Base-by-base conservation (phyloP, 1,140 invertebrate species). In the Lerema accius region DNA sequence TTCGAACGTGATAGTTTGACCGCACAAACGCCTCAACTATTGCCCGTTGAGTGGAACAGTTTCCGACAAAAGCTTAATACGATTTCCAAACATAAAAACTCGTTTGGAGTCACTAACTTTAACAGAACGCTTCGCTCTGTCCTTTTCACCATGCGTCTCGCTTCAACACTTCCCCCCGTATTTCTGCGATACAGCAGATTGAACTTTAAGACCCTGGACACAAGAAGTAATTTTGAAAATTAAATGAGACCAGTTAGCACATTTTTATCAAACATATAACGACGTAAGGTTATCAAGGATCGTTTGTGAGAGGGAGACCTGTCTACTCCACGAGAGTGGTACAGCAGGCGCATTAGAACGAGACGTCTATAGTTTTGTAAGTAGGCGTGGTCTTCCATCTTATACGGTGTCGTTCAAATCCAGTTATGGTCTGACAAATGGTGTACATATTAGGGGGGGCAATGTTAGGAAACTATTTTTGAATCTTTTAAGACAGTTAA, bases 401-500 rank as follows among this genome's bases (percentile, higher is more conserved):
- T 79, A 79, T 78, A 86, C 82, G 72, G 76, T 74, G 73, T 76
- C 76, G 80, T 86, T 90, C 88, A 90, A 90, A 90, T 90, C 82
- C 78, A 88, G 88, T 90, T 90, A 90, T 86, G 83, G 86, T 68
- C 88, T 89, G 88, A 88, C 83, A 90, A 90, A 90, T 90, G 86
- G 88, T 88, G 81, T 84, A 86, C 84, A 87, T 87, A 88, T 90
- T 88, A 86, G 82, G 84, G 85, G 85, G 85, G 84, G 86, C 79
- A 84, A 86, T 86, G 86, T 89, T 86, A 88, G 88, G 76, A 90
- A 88, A 90, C 88, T 90, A 90, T 90, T 90, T 90, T 90, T 90
- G 88, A 90, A 90, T 90, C 88, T 90, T 90, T 90, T 90, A 90
- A 90, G 88, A 90, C 85, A 89, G 81, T 89, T 90, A 89, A 88